Conservation (phyloP, 2,888 invertebrate species). For the Blastobasis adustella region DNA sequence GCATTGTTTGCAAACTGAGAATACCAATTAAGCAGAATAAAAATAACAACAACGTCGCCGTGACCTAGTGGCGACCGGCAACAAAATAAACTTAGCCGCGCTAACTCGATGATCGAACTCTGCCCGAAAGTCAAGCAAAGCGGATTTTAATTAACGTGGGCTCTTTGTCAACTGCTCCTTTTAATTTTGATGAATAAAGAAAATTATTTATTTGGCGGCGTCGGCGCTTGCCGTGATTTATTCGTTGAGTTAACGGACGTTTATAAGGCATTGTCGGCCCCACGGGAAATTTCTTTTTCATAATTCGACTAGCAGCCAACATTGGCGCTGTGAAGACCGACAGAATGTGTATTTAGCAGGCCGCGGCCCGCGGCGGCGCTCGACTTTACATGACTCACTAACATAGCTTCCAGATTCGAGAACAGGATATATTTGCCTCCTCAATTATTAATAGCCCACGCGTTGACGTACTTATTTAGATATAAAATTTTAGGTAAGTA, state of each 20-base stretch:
- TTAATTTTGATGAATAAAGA: constrained; percentile 74
- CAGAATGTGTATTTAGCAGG: constrained; percentile 9
- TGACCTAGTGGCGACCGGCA: not conserved
- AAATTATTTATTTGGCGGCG: constrained; percentile 69
- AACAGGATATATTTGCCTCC: too few species aligned
- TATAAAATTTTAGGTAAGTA: too few species aligned
- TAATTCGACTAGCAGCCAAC: constrained; percentile 40
- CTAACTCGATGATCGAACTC: constrained; percentile 39
- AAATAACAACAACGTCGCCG: not conserved
- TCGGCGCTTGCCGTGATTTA: constrained; percentile 65
- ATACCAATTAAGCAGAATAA: too few species aligned
- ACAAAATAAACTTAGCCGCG: constrained; percentile 31
- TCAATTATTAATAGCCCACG: too few species aligned
- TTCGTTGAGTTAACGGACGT: constrained; percentile 52
- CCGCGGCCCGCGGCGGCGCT: too few species aligned
- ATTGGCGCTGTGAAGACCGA: constrained; percentile 30
- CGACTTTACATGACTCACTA: too few species aligned
- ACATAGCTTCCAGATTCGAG: too few species aligned
- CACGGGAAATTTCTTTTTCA: constrained; percentile 54
- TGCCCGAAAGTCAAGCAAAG: constrained; percentile 45
- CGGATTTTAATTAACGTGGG: constrained; percentile 63
- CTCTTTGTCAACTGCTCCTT: constrained; percentile 69
- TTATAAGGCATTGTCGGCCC: constrained; percentile 46
- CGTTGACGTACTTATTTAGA: too few species aligned
- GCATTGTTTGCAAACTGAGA: too few species aligned